phyloP scores from a whole-genome alignment of 2,113 vertebrate species.

The Diadophis punctatus region DNA sequence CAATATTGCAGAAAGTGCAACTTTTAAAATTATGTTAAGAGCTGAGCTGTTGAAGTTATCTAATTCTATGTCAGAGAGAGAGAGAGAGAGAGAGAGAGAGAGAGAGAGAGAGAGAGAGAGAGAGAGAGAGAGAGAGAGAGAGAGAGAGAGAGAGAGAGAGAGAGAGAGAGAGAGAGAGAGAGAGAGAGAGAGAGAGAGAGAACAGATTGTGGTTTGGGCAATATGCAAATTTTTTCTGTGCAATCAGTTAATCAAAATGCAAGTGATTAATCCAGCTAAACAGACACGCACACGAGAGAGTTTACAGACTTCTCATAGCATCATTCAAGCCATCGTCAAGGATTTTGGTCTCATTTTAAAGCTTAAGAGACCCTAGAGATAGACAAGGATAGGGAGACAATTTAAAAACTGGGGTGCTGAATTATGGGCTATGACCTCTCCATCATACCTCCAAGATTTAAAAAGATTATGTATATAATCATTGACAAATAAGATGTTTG shows the following conservation, averaged over 20 bases:
- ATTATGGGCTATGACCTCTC: neutral
- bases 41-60: neutral
- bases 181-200: neutral
- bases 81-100: too few species aligned
- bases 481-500: neutral
- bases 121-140: too few species aligned
- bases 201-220: neutral
- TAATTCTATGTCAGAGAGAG: neutral
- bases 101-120: too few species aligned
- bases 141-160: too few species aligned
- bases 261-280: neutral
- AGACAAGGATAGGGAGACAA: neutral
- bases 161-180: neutral
- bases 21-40: too few species aligned
- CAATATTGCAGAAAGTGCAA: too few species aligned
- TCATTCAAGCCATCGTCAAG: neutral
- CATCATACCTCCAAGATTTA: neutral
- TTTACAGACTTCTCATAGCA: neutral
- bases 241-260: slow-evolving; percentile 7
- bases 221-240: neutral
- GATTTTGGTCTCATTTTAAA: neutral
- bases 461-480: neutral
- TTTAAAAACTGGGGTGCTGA: neutral
- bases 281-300: neutral
- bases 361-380: neutral